Conservation (phyloP, 2,888 invertebrate species). For the Leptothorax acervorum region DNA sequence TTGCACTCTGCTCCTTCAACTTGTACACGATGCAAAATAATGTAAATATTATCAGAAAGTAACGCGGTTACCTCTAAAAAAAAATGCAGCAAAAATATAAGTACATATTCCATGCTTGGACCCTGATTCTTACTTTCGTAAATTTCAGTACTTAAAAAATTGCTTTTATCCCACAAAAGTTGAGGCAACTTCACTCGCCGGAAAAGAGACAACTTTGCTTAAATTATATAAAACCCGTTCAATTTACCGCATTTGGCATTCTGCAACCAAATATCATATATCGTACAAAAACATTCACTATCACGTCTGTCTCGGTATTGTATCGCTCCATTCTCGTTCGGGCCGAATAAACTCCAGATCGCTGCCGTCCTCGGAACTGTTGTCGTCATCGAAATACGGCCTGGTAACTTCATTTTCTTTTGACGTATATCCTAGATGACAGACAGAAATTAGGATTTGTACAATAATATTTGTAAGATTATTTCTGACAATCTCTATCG, state of each 20-base stretch:
- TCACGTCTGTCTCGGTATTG: slow-evolving; percentile 62
- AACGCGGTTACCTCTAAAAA: neutral
- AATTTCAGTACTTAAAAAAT: slow-evolving; percentile 25
- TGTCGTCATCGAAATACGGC: slow-evolving; percentile 91
- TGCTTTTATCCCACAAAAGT: neutral
- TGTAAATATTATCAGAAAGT: slow-evolving; percentile 2
- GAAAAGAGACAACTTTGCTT: neutral
- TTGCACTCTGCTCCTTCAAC: neutral
- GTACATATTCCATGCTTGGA: slow-evolving; percentile 43
- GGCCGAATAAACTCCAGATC: slow-evolving; percentile 87
- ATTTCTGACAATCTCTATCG: neutral
- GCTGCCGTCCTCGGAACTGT: slow-evolving; percentile 88
- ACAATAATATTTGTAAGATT: neutral
- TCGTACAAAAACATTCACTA: slow-evolving; percentile 43
- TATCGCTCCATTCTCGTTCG: slow-evolving; percentile 78
- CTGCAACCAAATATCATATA: slow-evolving; percentile 3
- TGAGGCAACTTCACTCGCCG: neutral
- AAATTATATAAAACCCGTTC: slow-evolving; percentile 2
- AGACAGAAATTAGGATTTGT: slow-evolving; percentile 22
- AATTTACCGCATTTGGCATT: slow-evolving; percentile 5
- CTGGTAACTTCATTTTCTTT: slow-evolving; percentile 80
- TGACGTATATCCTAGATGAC: slow-evolving; percentile 62
- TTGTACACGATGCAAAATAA: slow-evolving; percentile 20
- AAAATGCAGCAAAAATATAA: slow-evolving; percentile 24
- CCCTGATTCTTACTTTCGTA: slow-evolving; percentile 43